Evolutionary conservation across 2,888 invertebrate genomes (phyloP), one percentile per base, ranked within the genome.

Genomic region (Lathronympha strigana): DNA sequence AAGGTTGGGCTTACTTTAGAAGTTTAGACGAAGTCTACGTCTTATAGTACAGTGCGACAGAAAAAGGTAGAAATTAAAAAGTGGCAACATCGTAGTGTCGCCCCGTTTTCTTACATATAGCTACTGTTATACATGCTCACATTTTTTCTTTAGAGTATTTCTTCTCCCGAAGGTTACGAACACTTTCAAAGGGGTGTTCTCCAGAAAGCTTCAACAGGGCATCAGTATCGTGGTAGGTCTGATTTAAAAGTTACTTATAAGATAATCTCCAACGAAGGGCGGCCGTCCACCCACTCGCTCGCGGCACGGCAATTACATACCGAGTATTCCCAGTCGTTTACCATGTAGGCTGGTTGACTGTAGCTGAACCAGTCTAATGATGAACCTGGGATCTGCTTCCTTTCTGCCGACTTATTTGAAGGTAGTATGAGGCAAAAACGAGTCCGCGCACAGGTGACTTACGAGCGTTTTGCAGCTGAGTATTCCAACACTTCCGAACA

Each of bases 291-390:
- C 82, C 80, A 81, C 80, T 66, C 57, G 68, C 68, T 70, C 70
- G 70, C 69, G 70, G 68, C 72, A 71, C 70, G 53, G 76, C 78
- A 79, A 80, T 82, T 79, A 78, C 71, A 75, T 74, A 23, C 47
- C 8, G 1, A 1, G 47, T 13, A 23, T 23, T 23, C 23, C 3
- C 8, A 47, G 8, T 13, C 19, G 8, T 17, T 8, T 15, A 40
- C 8, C 40, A 40, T 8, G 17, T n/a, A 23, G 23, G 6, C 5
- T 21, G 9, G 21, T n/a, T n/a, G n/a, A n/a, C n/a, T n/a, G n/a
- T 1, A 21, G 5, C 1, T 8, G 43, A 4, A 23, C 23, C 47
- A 47, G 13, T 45, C 2, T 45, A 23, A n/a, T n/a, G n/a, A n/a
- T n/a, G n/a, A n/a, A n/a, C n/a, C n/a, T n/a, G n/a, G n/a, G n/a